Evolutionary conservation across 2,888 invertebrate genomes (phyloP).

Genomic region (Listrodromus nycthemerus): DNA sequence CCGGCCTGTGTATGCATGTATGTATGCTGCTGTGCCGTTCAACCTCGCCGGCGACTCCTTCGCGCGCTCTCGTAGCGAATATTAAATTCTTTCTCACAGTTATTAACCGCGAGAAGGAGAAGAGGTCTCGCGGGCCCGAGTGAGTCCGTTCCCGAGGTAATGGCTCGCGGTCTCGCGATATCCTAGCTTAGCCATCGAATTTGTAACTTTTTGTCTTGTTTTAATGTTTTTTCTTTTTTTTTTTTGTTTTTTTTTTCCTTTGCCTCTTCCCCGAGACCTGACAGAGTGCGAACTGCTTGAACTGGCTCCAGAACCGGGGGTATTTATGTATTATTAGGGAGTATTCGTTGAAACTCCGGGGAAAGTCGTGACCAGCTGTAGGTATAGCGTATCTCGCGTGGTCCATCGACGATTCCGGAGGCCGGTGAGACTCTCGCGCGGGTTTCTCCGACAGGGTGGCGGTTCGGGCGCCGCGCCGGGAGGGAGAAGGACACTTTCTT

Average conservation of each 20-base stretch:
- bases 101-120: conserved; percentile 66
- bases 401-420: conserved; percentile 60
- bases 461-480: conserved; percentile 25
- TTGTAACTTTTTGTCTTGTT: conserved; percentile 30
- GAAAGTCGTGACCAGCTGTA: conserved; percentile 65
- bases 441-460: conserved; percentile 18
- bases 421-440: conserved; percentile 21
- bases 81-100: conserved; percentile 76
- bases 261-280: conserved; percentile 36
- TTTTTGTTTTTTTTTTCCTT: conserved; percentile 39
- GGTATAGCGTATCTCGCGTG: conserved; percentile 55
- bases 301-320: conserved; percentile 38
- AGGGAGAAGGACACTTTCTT: conserved; percentile 59
- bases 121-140: conserved; percentile 61
- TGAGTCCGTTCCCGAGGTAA: conserved; percentile 55
- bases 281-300: conserved; percentile 53
- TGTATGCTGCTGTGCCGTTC: conserved; percentile 31
- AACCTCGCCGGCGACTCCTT: conserved; percentile 39
- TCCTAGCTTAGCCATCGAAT: conserved; percentile 55
- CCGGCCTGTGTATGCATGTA: background rate
- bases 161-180: conserved; percentile 65
- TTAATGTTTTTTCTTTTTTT: background rate
- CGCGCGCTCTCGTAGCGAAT: conserved; percentile 65
- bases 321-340: conserved; percentile 62
- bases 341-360: conserved; percentile 65